Percentiles rank a stretch among this genome's conserved stretches.
Evolutionary conservation across 2,888 invertebrate genomes (phyloP).

Genomic region (Tanytarsus gracilentus): DNA sequence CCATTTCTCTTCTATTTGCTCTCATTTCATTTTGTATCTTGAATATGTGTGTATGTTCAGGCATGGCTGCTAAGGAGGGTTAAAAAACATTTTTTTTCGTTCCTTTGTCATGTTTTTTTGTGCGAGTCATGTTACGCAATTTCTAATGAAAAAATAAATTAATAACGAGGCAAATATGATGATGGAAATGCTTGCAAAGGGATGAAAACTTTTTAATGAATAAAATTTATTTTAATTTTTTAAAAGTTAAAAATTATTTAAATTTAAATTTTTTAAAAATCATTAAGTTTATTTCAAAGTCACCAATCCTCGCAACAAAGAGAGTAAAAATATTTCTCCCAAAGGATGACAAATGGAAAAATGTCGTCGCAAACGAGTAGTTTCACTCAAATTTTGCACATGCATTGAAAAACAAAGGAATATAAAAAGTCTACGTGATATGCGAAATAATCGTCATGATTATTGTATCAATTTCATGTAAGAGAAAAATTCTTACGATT

Average conservation of each 20-base stretch:
- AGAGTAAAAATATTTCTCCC: not conserved
- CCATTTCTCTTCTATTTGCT: not conserved
- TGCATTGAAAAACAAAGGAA: slow-evolving; percentile 7
- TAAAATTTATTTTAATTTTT: too few species aligned
- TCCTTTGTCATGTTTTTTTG: not conserved
- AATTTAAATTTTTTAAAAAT: too few species aligned
- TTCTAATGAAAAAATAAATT: too few species aligned
- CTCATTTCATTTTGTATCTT: not conserved
- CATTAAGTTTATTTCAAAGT: too few species aligned
- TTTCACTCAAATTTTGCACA: not conserved
- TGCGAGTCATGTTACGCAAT: too few species aligned
- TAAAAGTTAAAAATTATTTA: too few species aligned
- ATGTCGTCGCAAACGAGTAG: not conserved
- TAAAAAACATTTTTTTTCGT: not conserved
- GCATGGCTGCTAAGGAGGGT: not conserved
- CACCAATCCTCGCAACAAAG: too few species aligned
- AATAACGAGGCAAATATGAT: too few species aligned
- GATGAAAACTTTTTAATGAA: not conserved
- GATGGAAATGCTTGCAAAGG: not conserved
- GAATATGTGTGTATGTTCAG: too few species aligned
- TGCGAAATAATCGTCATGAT: slow-evolving; percentile 26
- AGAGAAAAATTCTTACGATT: not conserved
- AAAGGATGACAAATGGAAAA: not conserved
- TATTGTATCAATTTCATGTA: slow-evolving; percentile 23
- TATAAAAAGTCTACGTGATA: slow-evolving; percentile 27